Conservation (phyloP, 2,888 invertebrate species). For the Stenchaetothrips biformis region DNA sequence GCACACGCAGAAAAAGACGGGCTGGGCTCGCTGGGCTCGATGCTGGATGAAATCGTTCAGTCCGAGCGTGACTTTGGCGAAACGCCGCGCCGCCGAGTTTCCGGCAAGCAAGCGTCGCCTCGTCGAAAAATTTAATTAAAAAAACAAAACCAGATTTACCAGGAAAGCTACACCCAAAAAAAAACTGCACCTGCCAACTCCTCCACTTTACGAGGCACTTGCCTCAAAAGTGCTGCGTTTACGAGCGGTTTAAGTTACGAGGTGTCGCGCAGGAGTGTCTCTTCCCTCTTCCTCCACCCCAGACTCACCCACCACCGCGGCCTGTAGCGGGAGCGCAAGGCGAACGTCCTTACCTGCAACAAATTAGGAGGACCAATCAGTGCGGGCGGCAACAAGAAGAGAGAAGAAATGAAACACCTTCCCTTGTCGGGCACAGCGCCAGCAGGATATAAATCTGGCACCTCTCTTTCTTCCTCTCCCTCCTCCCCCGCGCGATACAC, state of each 20-base stretch:
- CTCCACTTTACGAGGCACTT: no score
- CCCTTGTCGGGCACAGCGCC: not conserved
- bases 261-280: not conserved
- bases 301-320: not conserved
- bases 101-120: not conserved
- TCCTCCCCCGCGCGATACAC: not conserved
- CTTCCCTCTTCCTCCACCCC: not conserved
- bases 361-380: not conserved
- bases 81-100: no score
- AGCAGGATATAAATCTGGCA: not conserved
- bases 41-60: no score
- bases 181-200: no score
- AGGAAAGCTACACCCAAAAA: no score
- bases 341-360: not conserved
- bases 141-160: no score
- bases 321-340: not conserved
- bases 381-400: not conserved
- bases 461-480: not conserved
- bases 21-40: not conserved
- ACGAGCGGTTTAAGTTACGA: not conserved
- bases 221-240: no score
- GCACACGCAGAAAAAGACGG: not conserved
- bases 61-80: no score
- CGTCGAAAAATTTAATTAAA: not conserved
- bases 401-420: not conserved